Base-by-base conservation (phyloP, 1,140 invertebrate genomes). In the Drosophila bocki region DNA sequence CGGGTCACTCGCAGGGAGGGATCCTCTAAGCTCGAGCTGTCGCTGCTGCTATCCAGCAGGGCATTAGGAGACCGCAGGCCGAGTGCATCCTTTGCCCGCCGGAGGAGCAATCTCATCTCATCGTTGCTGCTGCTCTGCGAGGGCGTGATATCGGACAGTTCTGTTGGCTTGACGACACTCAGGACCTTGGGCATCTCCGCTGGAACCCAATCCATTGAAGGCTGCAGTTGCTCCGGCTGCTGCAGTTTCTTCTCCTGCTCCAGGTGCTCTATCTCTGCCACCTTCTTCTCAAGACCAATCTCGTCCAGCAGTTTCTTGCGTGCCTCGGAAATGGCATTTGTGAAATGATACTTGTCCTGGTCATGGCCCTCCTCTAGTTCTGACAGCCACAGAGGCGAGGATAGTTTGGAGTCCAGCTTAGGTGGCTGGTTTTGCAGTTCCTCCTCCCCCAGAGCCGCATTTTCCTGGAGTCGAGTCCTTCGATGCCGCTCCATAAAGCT, bases 321-420 rank as follows among this genome's bases (percentile, higher is more conserved):
- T 0, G 84, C 84, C 19, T 69, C 77, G 32, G 72, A 29, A 29
- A 88, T 81, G 29, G 84, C 85, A 67, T 88, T 88, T 26, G 68
- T 88, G 11, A 81, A 90, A 6, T 63, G 77, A 75, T 88, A 90
- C 37, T 59, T 84, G 0, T 81, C 68, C 26, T 45, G 72, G 12
- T 61, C 65, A 6, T 32, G 33, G 0, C 8, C 26, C 13, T 70
- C 48, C n/a, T 80, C 77, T 6, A 19, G 39, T 12, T 87, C 83
- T 0, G 79, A 56, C 0, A 76, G n/a, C 35, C 65, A 50, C 48
- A 62, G 45, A 4, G 82, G 63, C 3, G 82, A 77, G 9, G 57
- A 47, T 1, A 32, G 2, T 13, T 37, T 67, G 19, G 67, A 39
- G 13, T 41, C 57, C n/a, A 15, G n/a, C 22, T 15, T 6, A 2